Evolutionary conservation across 2,113 vertebrate genomes (phyloP).

Genomic region (Aptenodytes forsteri): DNA sequence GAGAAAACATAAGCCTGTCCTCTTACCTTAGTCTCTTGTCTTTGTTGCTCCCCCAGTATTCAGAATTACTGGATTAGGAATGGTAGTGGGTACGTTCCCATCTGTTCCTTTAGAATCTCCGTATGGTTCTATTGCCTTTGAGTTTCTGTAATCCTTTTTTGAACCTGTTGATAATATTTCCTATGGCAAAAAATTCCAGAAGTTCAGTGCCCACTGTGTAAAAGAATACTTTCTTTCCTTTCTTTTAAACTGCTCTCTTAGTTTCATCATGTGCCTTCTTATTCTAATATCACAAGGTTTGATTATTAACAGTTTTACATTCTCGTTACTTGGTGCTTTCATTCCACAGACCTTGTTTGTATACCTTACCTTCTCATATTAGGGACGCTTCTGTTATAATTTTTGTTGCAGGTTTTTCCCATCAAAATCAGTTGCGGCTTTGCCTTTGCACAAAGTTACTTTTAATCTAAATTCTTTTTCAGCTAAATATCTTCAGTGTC

Average conservation of each 20-base stretch:
- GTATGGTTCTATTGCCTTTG: background rate
- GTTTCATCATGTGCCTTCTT: background rate
- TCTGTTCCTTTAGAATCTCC: background rate
- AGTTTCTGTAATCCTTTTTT: background rate
- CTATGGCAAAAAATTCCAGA: background rate
- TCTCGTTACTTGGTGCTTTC: background rate
- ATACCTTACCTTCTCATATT: background rate
- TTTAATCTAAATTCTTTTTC: background rate
- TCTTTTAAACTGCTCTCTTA: background rate
- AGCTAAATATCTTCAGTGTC: background rate
- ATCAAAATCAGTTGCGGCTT: background rate
- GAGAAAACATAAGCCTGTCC: background rate
- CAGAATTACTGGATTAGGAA: background rate
- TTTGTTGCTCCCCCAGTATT: background rate
- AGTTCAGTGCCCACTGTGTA: background rate
- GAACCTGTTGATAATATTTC: background rate
- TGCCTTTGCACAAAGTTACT: background rate
- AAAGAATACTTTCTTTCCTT: background rate
- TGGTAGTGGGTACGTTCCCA: background rate
- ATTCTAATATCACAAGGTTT: background rate
- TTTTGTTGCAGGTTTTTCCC: background rate
- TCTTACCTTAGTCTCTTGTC: background rate
- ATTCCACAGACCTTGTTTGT: background rate
- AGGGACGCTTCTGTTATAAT: background rate
- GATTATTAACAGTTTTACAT: background rate